Conservation (phyloP, 1,140 invertebrate species). For the Drosophila tsacasi region DNA sequence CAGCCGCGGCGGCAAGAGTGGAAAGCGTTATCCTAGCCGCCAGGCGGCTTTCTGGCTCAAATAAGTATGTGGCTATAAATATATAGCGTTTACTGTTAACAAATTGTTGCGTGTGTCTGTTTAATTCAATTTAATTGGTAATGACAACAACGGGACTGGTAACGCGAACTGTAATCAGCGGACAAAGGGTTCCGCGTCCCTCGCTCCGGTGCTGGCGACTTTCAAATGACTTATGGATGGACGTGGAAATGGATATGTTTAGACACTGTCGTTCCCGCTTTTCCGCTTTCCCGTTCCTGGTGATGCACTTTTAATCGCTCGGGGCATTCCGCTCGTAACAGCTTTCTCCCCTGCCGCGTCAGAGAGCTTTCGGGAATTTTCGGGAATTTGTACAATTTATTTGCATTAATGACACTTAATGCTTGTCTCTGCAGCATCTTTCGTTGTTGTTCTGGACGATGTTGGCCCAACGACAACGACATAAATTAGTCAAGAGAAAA, state of each 20-base stretch:
- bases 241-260: constrained; percentile 32
- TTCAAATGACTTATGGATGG: constrained; percentile 54
- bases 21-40: constrained; percentile 54
- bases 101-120: constrained; percentile 68
- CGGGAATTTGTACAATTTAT: constrained; percentile 61
- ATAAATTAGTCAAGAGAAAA: constrained; percentile 48
- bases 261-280: not conserved
- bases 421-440: constrained; percentile 42
- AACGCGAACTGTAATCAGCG: constrained; percentile 46
- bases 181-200: constrained; percentile 39
- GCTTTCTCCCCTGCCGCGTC: constrained; percentile 15
- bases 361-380: constrained; percentile 27
- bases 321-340: constrained; percentile 12
- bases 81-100: constrained; percentile 45
- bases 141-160: constrained; percentile 64
- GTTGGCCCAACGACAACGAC: constrained; percentile 36
- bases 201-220: constrained; percentile 17
- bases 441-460: constrained; percentile 18
- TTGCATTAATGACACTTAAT: constrained; percentile 79
- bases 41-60: constrained; percentile 4
- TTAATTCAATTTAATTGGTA: constrained; percentile 76
- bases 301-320: constrained; percentile 75
- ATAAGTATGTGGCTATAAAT: constrained; percentile 23
- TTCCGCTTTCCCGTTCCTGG: not conserved
- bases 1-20: constrained; percentile 26